A percentile compares a stretch with the other conserved stretches of the same genome.
These are phyloP conservation scores for Phoebastria nigripes DNA, from an alignment of 2,797 vertebrate genomes.

Conservation along the genomic window DNA sequence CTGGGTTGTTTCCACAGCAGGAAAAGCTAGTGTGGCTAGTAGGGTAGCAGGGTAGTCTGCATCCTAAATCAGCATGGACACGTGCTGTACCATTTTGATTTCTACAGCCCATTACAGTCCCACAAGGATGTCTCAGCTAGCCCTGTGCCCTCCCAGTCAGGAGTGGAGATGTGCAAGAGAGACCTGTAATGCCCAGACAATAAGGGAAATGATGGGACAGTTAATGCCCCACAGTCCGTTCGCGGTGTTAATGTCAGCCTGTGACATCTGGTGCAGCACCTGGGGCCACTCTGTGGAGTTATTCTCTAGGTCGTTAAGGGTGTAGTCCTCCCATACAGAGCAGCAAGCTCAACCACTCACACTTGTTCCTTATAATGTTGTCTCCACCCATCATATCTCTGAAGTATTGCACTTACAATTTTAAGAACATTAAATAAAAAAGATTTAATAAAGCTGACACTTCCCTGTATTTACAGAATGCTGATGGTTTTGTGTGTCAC, in stretches of 20 bases:
- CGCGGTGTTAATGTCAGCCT: not conserved
- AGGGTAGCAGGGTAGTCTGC: not conserved
- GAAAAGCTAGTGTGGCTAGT: not conserved
- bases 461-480: not conserved
- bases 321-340: not conserved
- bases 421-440: not conserved
- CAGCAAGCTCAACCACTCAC: not conserved
- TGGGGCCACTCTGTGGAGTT: not conserved
- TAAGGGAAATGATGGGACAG: not conserved
- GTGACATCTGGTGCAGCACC: not conserved
- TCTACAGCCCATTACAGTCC: not conserved
- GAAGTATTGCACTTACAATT: not conserved
- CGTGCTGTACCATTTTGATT: not conserved
- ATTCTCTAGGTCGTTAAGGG: not conserved
- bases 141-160: not conserved
- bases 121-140: not conserved
- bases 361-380: not conserved
- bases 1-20: not conserved
- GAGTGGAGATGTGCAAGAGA: not conserved
- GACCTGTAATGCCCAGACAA: not conserved
- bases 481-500: not conserved
- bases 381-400: not conserved
- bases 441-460: not conserved
- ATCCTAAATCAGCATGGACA: not conserved
- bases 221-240: not conserved